Evolutionary conservation across 2,797 vertebrate genomes (phyloP).

Genomic region (Pelodytes ibericus): DNA sequence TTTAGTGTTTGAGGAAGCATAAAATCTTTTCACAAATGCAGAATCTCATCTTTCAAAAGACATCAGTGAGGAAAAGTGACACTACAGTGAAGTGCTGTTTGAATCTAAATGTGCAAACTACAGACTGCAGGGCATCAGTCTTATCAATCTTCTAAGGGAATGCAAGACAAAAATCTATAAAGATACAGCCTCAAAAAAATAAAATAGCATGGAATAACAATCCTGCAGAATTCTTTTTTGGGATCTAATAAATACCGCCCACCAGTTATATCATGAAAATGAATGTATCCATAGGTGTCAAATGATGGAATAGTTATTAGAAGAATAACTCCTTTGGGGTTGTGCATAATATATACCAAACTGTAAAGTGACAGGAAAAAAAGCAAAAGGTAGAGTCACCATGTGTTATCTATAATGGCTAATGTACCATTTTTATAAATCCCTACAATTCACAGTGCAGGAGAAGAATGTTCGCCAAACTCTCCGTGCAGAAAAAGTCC

Average conservation of each 20-base stretch:
- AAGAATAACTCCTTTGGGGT: not conserved
- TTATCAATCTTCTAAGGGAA: slow-evolving; percentile 28
- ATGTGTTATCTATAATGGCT: too few species aligned
- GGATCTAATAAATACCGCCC: slow-evolving; percentile 1
- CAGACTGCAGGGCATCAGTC: not conserved
- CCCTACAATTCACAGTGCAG: too few species aligned
- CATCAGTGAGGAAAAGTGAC: slow-evolving; percentile 11
- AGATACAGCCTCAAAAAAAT: slow-evolving; percentile 10
- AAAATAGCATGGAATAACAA: slow-evolving; percentile 29
- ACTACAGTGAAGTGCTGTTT: slow-evolving; percentile 12
- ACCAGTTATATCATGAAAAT: slow-evolving; percentile 1
- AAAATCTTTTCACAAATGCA: slow-evolving; percentile 28
- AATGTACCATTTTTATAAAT: too few species aligned
- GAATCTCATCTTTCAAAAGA: slow-evolving; percentile 10
- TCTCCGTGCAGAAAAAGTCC: too few species aligned
- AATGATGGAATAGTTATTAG: not conserved
- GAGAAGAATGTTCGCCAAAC: too few species aligned
- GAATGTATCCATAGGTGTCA: not conserved
- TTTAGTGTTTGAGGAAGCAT: slow-evolving; percentile 47
- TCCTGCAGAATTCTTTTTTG: not conserved
- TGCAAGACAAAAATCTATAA: slow-evolving; percentile 4
- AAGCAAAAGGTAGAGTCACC: too few species aligned
- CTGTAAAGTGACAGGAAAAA: too few species aligned
- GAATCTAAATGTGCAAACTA: slow-evolving; percentile 31
- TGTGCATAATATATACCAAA: too few species aligned